phyloP scores from a whole-genome alignment of 2,113 vertebrate species.

The Oreochromis spilurus region DNA sequence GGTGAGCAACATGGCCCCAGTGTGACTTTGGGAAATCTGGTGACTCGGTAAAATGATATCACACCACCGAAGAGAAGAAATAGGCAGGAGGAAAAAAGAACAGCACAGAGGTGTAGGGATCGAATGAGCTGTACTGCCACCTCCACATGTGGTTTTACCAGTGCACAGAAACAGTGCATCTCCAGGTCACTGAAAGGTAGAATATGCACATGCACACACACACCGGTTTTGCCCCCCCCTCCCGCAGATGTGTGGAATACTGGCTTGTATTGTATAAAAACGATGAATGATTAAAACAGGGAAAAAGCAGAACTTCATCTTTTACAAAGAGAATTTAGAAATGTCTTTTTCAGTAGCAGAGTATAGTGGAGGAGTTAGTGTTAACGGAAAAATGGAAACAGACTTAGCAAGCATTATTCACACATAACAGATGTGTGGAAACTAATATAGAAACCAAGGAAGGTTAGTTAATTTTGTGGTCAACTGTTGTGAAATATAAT shows the following conservation, averaged over 20 bases:
- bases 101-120: constrained; percentile 20
- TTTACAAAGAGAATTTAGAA: neutral
- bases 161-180: neutral
- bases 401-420: neutral
- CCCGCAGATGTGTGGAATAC: neutral
- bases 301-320: neutral
- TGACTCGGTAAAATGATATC: constrained; percentile 73
- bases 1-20: constrained; percentile 62
- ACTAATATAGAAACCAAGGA: neutral
- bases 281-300: neutral
- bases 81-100: neutral
- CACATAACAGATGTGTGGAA: neutral
- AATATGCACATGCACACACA: neutral
- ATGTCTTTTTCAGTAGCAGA: too few relatives aligned
- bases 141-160: constrained; percentile 27
- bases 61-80: constrained; percentile 30
- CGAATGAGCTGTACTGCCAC: constrained; percentile 30
- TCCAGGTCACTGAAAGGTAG: constrained; percentile 42
- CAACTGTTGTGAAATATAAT: neutral
- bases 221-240: neutral
- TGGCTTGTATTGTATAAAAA: neutral
- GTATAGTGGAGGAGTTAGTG: too few relatives aligned
- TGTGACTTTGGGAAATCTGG: constrained; percentile 73
- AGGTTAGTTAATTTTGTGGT: neutral
- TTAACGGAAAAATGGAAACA: too few relatives aligned